Percentiles rank a stretch among this genome's conserved stretches.
These are phyloP conservation scores for Luscinia megarhynchos DNA, from an alignment of 2,797 vertebrate species.

Conservation along the genomic window DNA sequence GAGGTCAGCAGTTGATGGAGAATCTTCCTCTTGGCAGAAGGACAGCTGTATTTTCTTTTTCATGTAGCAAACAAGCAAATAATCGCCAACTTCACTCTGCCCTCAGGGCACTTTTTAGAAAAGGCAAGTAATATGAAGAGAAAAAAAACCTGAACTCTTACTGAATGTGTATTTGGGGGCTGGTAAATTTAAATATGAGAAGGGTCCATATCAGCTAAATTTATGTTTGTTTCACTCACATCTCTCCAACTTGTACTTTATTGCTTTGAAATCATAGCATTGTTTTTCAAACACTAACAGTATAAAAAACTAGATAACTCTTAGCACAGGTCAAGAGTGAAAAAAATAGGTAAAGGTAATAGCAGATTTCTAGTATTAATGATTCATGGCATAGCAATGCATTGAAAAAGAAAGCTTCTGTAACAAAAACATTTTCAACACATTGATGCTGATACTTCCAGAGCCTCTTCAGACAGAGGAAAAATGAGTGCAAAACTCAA, in stretches of 20 bases:
- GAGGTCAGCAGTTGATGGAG: not conserved
- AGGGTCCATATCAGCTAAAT: not conserved
- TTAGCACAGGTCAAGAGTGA: not conserved
- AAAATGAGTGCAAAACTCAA: not conserved
- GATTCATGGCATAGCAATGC: not conserved
- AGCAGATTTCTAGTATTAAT: not conserved
- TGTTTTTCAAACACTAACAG: not conserved
- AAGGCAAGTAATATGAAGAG: not conserved
- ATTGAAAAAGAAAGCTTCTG: not conserved
- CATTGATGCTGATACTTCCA: not conserved
- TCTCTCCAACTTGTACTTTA: not conserved
- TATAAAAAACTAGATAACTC: not conserved
- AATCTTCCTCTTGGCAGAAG: not conserved
- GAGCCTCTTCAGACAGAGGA: not conserved
- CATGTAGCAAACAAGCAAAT: not conserved
- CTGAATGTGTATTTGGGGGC: not conserved
- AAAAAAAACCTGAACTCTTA: accelerated
- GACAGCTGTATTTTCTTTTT: not conserved
- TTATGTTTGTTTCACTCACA: not conserved
- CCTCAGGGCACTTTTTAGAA: not conserved
- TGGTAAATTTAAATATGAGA: not conserved
- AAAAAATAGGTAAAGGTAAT: not conserved
- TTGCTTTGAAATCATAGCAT: not conserved
- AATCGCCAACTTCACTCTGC: not conserved
- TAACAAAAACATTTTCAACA: not conserved